Base-by-base conservation (phyloP, 2,888 invertebrate species). In the Drosophila borborema region DNA sequence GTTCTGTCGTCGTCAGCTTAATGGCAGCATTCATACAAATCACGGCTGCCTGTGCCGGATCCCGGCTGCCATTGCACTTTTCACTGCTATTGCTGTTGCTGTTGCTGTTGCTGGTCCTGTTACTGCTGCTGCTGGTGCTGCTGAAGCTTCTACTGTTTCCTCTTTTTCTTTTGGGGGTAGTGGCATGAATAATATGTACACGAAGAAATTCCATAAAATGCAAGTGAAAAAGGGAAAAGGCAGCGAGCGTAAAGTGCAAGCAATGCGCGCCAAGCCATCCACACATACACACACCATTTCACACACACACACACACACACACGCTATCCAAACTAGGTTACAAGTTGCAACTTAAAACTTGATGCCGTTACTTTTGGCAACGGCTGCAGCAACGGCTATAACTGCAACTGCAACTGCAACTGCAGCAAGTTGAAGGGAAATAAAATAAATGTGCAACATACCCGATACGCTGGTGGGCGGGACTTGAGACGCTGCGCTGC, bases 21-120 rank as follows among this genome's bases (percentile, higher is more conserved):
- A 88, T 83, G 86, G 89, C 59, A 71, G 77, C 80, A 81, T 86
- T 88, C 84, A 86, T 83, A 82, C 76, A 85, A 87, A 85, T 86
- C 86, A 75, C 72, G 66, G 80, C 72, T 71, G 66, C 73, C 72
- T 61, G 58, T 48, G 66, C 66, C 76, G 76, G 66, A 69, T 68
- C 64, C 65, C 36, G 63, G 54, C 81, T 77, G 74, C 64, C 62
- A 75, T 65, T 86, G 85, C 85, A 86, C 89, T 85, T 85, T 86
- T 88, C 74, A 61, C 53, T 67, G 62, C 36, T 53, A 51, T 28
- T 41, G 51, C 51, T 51, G 58, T 49, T 51, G 63, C 61, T 48
- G 49, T 5, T 45, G n/a, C 38, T 40, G 36, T 31, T 31, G 8
- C 31, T 31, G 0, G 58, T 48, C 51, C 55, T 63, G 46, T 41